Evolutionary conservation across 2,797 vertebrate genomes (phyloP).

Genomic region (Liasis olivaceus): DNA sequence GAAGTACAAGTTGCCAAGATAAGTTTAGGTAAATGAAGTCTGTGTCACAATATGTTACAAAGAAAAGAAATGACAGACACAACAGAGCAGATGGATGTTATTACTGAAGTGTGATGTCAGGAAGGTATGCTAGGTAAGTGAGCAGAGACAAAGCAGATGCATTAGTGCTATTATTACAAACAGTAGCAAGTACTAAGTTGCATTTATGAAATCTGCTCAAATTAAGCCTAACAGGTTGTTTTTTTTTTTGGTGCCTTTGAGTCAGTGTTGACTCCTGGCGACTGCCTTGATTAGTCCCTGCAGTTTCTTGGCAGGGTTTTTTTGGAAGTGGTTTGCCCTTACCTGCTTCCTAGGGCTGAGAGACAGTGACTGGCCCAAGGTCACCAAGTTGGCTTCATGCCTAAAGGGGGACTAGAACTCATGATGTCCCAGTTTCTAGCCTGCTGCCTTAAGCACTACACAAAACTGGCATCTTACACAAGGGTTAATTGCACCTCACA

Average conservation of each 20-base stretch:
- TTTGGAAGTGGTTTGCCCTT: too few species aligned
- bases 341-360: too few species aligned
- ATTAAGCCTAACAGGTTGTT: constrained; percentile 59
- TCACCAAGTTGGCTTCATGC: too few species aligned
- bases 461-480: constrained; percentile 44
- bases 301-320: too few species aligned
- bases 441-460: neutral
- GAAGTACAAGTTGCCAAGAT: constrained; percentile 82
- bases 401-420: too few species aligned
- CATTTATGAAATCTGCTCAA: constrained; percentile 68
- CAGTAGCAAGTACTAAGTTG: constrained; percentile 65
- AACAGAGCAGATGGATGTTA: constrained; percentile 77
- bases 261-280: neutral
- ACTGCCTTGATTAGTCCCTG: too few species aligned
- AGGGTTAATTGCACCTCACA: constrained; percentile 60
- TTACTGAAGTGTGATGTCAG: constrained; percentile 74
- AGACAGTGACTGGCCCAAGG: too few species aligned
- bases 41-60: constrained; percentile 79
- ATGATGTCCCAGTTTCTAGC: too few species aligned
- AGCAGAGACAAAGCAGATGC: constrained; percentile 73
- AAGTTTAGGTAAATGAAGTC: constrained; percentile 82
- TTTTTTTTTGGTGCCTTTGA: neutral
- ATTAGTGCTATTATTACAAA: constrained; percentile 71
- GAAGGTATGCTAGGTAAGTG: constrained; percentile 75
- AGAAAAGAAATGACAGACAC: constrained; percentile 76